A percentile compares a stretch with the other conserved stretches of the same genome.
These are phyloP conservation scores for Thymallus thymallus DNA, from an alignment of 2,113 vertebrate genomes.

Conservation along the genomic window DNA sequence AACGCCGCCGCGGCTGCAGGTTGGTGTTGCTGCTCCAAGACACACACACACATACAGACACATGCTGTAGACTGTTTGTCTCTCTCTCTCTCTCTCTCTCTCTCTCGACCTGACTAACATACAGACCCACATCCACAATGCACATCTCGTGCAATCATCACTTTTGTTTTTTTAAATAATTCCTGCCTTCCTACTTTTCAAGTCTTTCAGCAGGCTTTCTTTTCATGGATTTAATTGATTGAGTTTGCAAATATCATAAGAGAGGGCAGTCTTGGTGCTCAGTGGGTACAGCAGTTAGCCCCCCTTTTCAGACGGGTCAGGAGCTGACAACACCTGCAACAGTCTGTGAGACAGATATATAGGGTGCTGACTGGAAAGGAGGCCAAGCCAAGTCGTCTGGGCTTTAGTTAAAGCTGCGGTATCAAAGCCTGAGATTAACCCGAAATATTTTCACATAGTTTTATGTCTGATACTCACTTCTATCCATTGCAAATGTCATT, in stretches of 20 bases:
- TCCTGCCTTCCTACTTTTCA: not conserved
- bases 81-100: not conserved
- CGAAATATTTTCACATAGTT: not conserved
- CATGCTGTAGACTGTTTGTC: no score
- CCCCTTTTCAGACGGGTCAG: not conserved
- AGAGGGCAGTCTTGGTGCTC: not conserved
- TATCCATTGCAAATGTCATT: not conserved
- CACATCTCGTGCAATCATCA: not conserved
- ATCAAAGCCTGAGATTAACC: no score
- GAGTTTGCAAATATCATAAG: not conserved
- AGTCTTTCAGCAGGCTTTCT: not conserved
- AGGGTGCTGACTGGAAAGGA: conserved; percentile 6
- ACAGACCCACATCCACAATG: no score
- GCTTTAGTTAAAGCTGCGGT: not conserved
- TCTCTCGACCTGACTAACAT: not conserved
- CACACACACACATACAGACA: not conserved
- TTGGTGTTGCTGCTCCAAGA: conserved; percentile 53
- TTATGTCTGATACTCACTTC: not conserved
- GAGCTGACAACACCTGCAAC: conserved; percentile 2
- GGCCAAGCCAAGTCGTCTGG: not conserved
- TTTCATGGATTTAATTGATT: not conserved
- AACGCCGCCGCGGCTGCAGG: conserved; percentile 54
- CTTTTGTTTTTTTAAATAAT: not conserved
- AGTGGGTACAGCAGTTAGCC: not conserved
- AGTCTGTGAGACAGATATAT: conserved; percentile 5